A percentile compares a stretch with the other conserved stretches of the same genome.
These are phyloP conservation scores for Channallabes apus DNA, from an alignment of 2,797 vertebrate genomes.

Conservation along the genomic window DNA sequence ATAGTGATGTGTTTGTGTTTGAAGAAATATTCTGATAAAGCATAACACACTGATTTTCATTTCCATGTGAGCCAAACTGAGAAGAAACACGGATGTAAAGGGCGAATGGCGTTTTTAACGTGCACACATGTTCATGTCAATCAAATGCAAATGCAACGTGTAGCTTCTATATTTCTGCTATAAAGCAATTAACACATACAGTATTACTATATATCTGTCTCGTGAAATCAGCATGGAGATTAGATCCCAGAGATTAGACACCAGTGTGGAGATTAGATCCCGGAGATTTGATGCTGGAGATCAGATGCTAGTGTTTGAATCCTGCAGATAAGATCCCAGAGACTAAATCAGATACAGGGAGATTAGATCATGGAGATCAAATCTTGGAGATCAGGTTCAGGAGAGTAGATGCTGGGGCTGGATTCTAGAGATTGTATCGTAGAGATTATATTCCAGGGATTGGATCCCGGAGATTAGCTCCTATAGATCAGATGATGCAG, in stretches of 20 bases:
- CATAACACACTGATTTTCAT: not conserved
- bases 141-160: not conserved
- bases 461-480: not conserved
- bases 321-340: not conserved
- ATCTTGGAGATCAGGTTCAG: not conserved
- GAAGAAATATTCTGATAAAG: too few relatives aligned
- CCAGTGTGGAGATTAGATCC: not conserved
- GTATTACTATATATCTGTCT: not conserved
- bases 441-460: too few relatives aligned
- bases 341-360: not conserved
- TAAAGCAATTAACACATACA: not conserved
- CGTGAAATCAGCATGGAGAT: constrained; percentile 53
- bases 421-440: too few relatives aligned
- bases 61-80: not conserved
- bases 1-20: too few relatives aligned
- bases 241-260: constrained; percentile 19
- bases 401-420: too few relatives aligned
- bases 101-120: not conserved
- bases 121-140: too few relatives aligned
- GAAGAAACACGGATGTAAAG: not conserved
- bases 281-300: too few relatives aligned
- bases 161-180: not conserved
- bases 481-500: not conserved
- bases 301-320: too few relatives aligned
- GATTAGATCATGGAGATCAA: not conserved